A percentile compares a stretch with the other conserved stretches of the same genome.
Conservation (phyloP, 1,140 invertebrate species). For the Artemia franciscana region DNA sequence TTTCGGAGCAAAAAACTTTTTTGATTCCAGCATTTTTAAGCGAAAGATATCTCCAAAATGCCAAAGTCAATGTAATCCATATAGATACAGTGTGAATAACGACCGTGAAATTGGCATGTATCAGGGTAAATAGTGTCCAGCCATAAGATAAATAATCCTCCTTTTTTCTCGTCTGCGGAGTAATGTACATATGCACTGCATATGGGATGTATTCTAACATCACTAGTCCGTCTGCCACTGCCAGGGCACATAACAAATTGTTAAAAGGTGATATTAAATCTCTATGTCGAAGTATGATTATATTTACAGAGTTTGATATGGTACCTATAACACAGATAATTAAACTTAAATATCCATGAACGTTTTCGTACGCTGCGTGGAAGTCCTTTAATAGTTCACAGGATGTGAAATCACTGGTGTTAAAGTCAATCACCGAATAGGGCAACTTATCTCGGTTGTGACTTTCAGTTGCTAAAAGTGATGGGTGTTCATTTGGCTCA, state of each 20-base stretch:
- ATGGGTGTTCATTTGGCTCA: too few species aligned
- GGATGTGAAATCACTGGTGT: too few species aligned
- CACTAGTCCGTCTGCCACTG: constrained; percentile 67
- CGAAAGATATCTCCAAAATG: constrained; percentile 77
- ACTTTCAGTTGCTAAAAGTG: too few species aligned
- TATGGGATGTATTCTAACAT: constrained; percentile 86
- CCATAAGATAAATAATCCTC: constrained; percentile 37
- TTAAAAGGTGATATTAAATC: constrained; percentile 63
- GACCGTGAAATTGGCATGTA: constrained; percentile 50
- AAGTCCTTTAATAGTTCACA: not conserved
- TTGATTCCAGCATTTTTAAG: constrained; percentile 23
- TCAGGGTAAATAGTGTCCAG: constrained; percentile 55
- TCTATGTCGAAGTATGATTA: constrained; percentile 65
- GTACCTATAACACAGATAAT: constrained; percentile 74
- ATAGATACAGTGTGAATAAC: constrained; percentile 67
- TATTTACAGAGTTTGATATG: constrained; percentile 75
- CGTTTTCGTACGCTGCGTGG: not conserved
- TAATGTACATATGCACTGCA: constrained; percentile 50
- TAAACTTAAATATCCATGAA: constrained; percentile 47
- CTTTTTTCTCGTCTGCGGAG: constrained; percentile 14
- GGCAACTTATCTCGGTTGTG: too few species aligned
- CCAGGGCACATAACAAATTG: constrained; percentile 63
- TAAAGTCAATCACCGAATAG: too few species aligned
- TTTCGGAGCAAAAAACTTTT: constrained; percentile 4
- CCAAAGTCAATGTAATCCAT: constrained; percentile 68